Base-by-base conservation (phyloP, 2,113 vertebrate species). In the Catagonus wagneri region DNA sequence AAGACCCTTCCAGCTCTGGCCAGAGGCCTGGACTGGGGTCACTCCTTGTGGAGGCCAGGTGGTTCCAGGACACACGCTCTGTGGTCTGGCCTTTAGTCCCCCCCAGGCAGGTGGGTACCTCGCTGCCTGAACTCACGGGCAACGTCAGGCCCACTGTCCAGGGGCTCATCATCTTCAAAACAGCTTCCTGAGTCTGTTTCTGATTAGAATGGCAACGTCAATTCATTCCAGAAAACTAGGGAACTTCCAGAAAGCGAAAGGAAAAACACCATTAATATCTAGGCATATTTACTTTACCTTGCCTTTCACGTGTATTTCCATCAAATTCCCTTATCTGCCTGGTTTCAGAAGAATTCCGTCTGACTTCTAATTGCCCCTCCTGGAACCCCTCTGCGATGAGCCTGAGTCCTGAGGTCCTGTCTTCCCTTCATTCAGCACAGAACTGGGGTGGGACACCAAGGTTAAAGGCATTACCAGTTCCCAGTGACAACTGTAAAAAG, bases 81-180 rank as follows among this genome's bases (percentile, higher is more conserved):
- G 23, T n/a, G 32, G 72, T 5, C 65, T 9, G 19, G 83, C 25
- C 3, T 20, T 32, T 2, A 7, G 19, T 7, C 52, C 25, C 58
- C 32, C 25, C 60, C 29, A 56, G 60, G 17, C 13, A 1, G 20
- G 10, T 0, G 11, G 56, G 32, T 68, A n/a, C 13, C 56, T 50
- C 5, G 7, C 34, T 20, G 71, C 32, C 52, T 25, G 23, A 25
- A 66, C 60, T 1, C 27, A 1, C 0, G 0, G 3, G 23, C 12
- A 6, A 34, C 54, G 61, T 52, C 23, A 12, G 36, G 56, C 56
- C 25, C 60, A 14, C 19, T 32, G 12, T 8, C 80, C 32, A 3
- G 7, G 27, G 50, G 27, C 58, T 79, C n/a, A 6, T 1, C n/a
- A 7, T 17, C 75, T 84, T 90, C 91, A 90, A 68, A 83, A 25